Base-by-base conservation (phyloP, 23 tunicate genomes). In the Aplidium turbinatum region DNA sequence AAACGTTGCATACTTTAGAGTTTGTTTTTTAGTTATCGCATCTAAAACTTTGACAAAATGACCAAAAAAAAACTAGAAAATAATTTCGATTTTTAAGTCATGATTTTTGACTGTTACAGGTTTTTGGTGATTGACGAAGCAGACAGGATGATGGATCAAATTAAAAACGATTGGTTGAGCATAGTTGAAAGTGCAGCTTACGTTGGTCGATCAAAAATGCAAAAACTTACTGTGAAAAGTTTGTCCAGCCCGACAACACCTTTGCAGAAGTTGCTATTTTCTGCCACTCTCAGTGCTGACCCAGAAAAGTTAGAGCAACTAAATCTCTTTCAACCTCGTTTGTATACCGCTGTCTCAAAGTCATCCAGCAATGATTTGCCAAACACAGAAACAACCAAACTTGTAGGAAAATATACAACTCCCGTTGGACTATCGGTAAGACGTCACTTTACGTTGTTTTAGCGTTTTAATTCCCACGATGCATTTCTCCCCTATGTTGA, bases 41-140 rank as follows among this genome's bases (percentile, higher is more conserved):
- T n/a, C n/a, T n/a, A n/a, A n/a, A n/a, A n/a, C n/a, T n/a, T n/a
- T n/a, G n/a, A n/a, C n/a, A n/a, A n/a, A n/a, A n/a, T n/a, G n/a
- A n/a, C n/a, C n/a, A n/a, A n/a, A n/a, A n/a, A n/a, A n/a, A n/a
- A n/a, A n/a, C n/a, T n/a, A n/a, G n/a, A n/a, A n/a, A n/a, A n/a
- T n/a, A n/a, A n/a, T n/a, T n/a, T n/a, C n/a, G n/a, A n/a, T n/a
- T n/a, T n/a, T n/a, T n/a, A n/a, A n/a, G n/a, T n/a, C n/a, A n/a
- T n/a, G n/a, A n/a, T n/a, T n/a, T n/a, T n/a, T n/a, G n/a, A n/a
- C n/a, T 62, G 35, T 39, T 29, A 20, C 42, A 82, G 87, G 35
- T 89, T 89, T 75, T 69, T 89, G 63, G 96, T 89, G n/a, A 52
- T 89, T 76, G 96, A 89, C 64, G 96, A 89, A 77, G 96, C 88